Evolutionary conservation across 2,113 vertebrate genomes (phyloP), one percentile per base, ranked within the genome.

Genomic region (Chloropsis hardwickii): DNA sequence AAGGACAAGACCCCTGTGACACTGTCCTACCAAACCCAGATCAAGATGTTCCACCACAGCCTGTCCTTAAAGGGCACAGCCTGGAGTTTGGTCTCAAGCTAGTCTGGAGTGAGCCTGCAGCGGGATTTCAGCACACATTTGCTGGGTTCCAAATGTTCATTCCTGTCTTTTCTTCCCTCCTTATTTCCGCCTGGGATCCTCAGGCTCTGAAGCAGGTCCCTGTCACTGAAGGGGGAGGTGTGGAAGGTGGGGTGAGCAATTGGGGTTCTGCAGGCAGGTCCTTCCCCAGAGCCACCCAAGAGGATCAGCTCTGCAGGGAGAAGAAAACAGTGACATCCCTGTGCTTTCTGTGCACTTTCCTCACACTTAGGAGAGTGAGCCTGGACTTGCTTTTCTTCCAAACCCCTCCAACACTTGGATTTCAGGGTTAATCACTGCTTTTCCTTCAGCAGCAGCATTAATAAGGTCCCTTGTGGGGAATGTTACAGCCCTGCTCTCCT

Each of bases 401-500:
- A 53, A 77, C 69, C 33, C 22, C 50, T 91, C 84, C 64, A 42
- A 20, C 40, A 10, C 58, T 51, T 37, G 35, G 42, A 39, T 95
- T 87, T 82, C 50, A 72, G 87, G 50, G 80, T 85, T 87, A 89
- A 95, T 92, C 78, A 53, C 77, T 42, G 23, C 81, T 81, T 88
- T 67, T 92, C 76, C 73, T 79, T 81, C 93, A 87, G 65, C 81
- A 86, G 92, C 33, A 87, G 48, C 81, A 37, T 74, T 79, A 70
- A n/a, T 35, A 19, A 31, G 17, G 51, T 11, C 73, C 47, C 86
- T 93, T 0, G 0, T 39, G 45, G 39, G 79, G 66, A 67, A 58
- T 56, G 54, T 82, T 57, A 7, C 25, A 91, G 87, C 84, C 54
- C 67, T 33, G 58, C 45, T 80, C 81, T 80, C 85, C 54, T 37